Base-by-base conservation (phyloP, 35 echinoderm and acorn worm species). In the Eucidaris tribuloides region DNA sequence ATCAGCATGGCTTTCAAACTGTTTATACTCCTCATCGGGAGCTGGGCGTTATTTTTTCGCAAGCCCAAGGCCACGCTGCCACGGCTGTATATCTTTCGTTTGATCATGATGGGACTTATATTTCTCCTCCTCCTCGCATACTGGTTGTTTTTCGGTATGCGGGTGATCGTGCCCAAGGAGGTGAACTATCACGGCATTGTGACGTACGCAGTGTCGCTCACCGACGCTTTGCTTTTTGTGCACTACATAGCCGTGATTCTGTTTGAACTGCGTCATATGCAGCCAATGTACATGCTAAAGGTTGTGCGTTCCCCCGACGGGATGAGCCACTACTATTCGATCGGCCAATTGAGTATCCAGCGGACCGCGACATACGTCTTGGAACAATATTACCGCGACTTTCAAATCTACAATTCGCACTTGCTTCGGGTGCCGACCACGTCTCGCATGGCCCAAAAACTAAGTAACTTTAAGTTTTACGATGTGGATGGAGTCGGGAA, bases 1-100 rank as follows among this genome's bases (percentile, higher is more conserved):
- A 99, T 99, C 64, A 99, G 96, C 55, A 93, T 99, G 83, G 87
- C 87, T 17, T 99, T 99, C 84, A 99, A 99, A 65, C 79, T 99
- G 7, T 62, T 99, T 23, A 93, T 99, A 30, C 62, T 99, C 6
- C 36, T 80, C 19, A 85, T 99, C 25, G 96, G 96, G 0, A 93
- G 91, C 41, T 89, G 90, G 90, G 90, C 90, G 18, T 52, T 93
- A 18, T 99, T 99, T 42, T 85, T 99, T 40, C 86, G 90, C 18
- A 93, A 87, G 64, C 96, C 96, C 33, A 89, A 83, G 56, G 68
- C 87, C 36, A 90, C 57, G 3, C 44, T 92, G 25, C 91, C 96
- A 27, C 77, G 96, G 34, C 29, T 99, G 9, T 93, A 90, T 49
- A 45, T 92, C 18, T 92, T 90, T 56, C 96, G 96, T n/a, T 24